A percentile compares a stretch with the other conserved stretches of the same genome.
These are phyloP conservation scores for Pocillopora grandis DNA, from an alignment of 92 coral and sea anemone species.

Conservation along the genomic window DNA sequence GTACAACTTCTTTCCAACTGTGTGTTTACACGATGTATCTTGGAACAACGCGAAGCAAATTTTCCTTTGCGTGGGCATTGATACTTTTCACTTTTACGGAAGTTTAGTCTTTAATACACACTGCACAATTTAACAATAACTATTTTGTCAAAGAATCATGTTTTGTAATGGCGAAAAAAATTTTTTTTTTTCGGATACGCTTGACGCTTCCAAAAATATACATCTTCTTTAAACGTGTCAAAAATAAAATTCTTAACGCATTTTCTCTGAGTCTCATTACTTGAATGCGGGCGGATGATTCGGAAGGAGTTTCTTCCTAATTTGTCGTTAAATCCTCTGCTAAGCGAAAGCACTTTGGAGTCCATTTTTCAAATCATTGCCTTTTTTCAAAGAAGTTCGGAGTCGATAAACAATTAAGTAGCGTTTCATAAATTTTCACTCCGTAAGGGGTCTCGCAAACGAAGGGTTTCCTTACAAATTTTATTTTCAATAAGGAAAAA, in stretches of 20 bases:
- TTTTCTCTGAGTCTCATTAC: background rate
- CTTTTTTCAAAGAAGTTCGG: conserved; percentile 22
- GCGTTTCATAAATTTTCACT: conserved; percentile 32
- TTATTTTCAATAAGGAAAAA: conserved; percentile 29
- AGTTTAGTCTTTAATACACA: conserved; percentile 10
- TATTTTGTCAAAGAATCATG: background rate
- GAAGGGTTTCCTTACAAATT: background rate
- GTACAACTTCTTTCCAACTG: conserved; percentile 13
- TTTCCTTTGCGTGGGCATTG: conserved; percentile 28
- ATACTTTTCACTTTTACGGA: conserved; percentile 28
- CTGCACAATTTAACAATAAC: conserved; percentile 25
- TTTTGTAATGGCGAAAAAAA: conserved; percentile 16
- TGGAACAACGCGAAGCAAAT: conserved; percentile 36
- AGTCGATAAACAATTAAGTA: conserved; percentile 27
- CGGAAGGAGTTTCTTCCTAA: conserved; percentile 2
- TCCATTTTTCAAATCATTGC: conserved; percentile 33
- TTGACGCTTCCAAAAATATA: background rate
- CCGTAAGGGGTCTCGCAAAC: conserved; percentile 33
- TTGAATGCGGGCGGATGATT: conserved; percentile 42
- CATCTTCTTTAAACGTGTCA: background rate
- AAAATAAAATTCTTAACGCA: background rate
- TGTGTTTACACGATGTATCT: conserved; percentile 13
- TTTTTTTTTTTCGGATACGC: background rate
- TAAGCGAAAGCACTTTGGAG: conserved; percentile 19
- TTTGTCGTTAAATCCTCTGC: conserved; percentile 23